A percentile compares a stretch with the other conserved stretches of the same genome.
Conservation (phyloP, 2,888 invertebrate species). For the Thymelicus sylvestris region DNA sequence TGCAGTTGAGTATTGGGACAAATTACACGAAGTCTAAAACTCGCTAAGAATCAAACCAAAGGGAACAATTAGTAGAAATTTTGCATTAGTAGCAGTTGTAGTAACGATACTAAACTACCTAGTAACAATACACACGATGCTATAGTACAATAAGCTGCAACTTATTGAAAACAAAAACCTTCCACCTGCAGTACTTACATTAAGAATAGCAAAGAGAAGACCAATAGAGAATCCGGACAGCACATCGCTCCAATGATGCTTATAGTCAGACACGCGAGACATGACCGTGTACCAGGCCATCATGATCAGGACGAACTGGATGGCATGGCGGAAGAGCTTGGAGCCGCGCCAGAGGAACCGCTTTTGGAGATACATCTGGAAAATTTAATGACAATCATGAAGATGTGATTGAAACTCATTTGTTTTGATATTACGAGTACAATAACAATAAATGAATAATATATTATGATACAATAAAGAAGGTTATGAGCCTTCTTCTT, state of each 20-base stretch:
- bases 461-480: too few relatives aligned
- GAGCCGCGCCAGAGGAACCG: constrained; percentile 93
- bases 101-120: too few relatives aligned
- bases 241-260: constrained; percentile 99
- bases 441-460: too few relatives aligned
- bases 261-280: constrained; percentile 97
- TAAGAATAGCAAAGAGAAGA: constrained; percentile 86
- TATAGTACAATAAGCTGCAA: neutral
- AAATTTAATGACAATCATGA: constrained; percentile 27
- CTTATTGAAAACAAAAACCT: neutral
- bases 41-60: too few relatives aligned
- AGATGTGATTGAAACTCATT: neutral
- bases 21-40: neutral
- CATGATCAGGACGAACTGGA: constrained; percentile 92
- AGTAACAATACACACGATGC: too few relatives aligned
- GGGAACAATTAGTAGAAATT: too few relatives aligned
- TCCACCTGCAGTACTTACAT: constrained; percentile 83
- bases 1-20: neutral
- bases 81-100: too few relatives aligned
- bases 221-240: constrained; percentile 92
- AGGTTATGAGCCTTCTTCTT: too few relatives aligned
- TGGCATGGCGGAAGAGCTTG: constrained; percentile 91
- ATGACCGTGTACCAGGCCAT: constrained; percentile 95
- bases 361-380: constrained; percentile 94
- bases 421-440: too few relatives aligned